Evolutionary conservation across 2,797 vertebrate genomes (phyloP).

Genomic region (Bryconaethiops microstoma): DNA sequence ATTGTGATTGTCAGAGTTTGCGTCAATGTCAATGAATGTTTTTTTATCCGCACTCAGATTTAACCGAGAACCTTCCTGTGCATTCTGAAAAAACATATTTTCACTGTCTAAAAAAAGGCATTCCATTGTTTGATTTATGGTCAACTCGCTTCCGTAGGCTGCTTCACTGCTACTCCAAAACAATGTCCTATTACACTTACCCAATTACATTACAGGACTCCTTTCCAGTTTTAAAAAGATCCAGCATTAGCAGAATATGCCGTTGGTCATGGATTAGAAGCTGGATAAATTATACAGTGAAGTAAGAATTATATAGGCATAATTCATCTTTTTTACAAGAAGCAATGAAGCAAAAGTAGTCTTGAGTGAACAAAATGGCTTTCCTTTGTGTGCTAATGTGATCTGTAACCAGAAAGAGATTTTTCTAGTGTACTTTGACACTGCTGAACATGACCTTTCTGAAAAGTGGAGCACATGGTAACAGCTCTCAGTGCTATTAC

Average conservation of each 20-base stretch:
- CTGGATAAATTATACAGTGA: not conserved
- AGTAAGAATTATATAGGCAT: not conserved
- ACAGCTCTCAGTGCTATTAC: constrained; percentile 24
- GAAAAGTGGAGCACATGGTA: constrained; percentile 21
- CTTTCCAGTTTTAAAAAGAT: constrained; percentile 51
- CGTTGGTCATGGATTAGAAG: not conserved
- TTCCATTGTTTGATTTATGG: constrained; percentile 38
- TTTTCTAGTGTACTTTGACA: constrained; percentile 7
- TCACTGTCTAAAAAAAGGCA: not conserved
- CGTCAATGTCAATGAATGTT: not conserved
- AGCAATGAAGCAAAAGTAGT: not conserved
- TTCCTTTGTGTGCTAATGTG: constrained; percentile 5
- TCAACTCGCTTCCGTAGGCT: constrained; percentile 20
- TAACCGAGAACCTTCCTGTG: not conserved
- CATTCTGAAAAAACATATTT: not conserved
- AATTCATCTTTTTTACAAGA: constrained; percentile 6
- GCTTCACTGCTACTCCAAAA: constrained; percentile 47
- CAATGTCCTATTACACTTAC: constrained; percentile 39
- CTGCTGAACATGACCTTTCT: constrained; percentile 10
- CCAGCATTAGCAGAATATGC: constrained; percentile 16
- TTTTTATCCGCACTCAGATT: constrained; percentile 2
- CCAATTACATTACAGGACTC: constrained; percentile 33
- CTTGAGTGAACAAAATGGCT: not conserved
- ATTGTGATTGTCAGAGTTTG: not conserved
- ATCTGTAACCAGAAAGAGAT: constrained; percentile 5